A percentile compares a stretch with the other conserved stretches of the same genome.
These are phyloP conservation scores for Sthenelais limicola DNA, from an alignment of 2,888 invertebrate species.

Conservation along the genomic window DNA sequence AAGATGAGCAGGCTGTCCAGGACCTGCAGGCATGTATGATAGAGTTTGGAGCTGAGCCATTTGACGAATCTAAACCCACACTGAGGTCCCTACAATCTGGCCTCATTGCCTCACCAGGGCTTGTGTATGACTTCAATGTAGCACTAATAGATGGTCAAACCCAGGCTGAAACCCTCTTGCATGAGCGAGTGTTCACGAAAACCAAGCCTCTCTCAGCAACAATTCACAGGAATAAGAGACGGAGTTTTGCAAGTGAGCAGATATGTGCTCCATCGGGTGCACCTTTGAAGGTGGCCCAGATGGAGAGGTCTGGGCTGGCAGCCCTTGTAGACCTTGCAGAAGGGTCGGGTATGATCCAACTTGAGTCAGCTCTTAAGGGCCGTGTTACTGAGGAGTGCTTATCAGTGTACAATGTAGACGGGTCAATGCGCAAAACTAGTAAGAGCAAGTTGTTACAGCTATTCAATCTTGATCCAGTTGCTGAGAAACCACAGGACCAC, in stretches of 20 bases:
- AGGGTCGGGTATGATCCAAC: no score
- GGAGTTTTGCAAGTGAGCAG: not conserved
- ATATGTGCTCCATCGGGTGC: no score
- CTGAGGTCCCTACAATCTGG: no score
- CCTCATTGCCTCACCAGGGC: constrained; percentile 19
- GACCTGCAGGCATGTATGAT: constrained; percentile 41
- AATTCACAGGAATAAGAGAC: constrained; percentile 11
- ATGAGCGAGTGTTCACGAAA: constrained; percentile 13
- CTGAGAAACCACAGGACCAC: constrained; percentile 17
- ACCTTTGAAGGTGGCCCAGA: no score
- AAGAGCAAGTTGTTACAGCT: constrained; percentile 16
- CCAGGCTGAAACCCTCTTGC: no score
- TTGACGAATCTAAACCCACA: constrained; percentile 24
- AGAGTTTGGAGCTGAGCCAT: constrained; percentile 42
- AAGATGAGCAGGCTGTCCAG: constrained; percentile 43
- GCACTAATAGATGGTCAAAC: no score
- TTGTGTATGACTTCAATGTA: constrained; percentile 7
- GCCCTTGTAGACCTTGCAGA: no score
- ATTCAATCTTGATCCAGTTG: not conserved
- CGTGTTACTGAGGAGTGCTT: constrained; percentile 22
- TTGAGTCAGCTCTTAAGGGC: no score
- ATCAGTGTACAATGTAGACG: constrained; percentile 13
- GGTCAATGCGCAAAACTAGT: constrained; percentile 1
- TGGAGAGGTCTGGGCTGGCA: no score
- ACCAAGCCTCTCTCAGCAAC: constrained; percentile 9